Evolutionary conservation across 2,113 vertebrate species (phyloP).

Genomic region (Pedionomus torquatus): DNA sequence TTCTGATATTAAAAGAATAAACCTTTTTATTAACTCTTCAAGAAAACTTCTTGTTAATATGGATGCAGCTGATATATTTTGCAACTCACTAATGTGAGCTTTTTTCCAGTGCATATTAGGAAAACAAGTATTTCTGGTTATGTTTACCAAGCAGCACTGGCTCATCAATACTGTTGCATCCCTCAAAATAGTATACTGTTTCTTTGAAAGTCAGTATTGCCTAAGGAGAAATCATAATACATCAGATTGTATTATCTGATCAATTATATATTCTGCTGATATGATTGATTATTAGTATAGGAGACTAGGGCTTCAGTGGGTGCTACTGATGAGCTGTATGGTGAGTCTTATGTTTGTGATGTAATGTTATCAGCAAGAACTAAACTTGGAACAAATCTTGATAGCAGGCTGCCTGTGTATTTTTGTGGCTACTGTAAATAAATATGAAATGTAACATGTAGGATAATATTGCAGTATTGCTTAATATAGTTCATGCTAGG

Average conservation of each 20-base stretch:
- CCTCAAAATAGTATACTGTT: neutral
- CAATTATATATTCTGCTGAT: neutral
- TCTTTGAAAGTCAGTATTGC: neutral
- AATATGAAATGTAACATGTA: conserved; percentile 22
- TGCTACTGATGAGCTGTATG: neutral
- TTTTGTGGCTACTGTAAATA: conserved; percentile 44
- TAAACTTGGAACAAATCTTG: neutral
- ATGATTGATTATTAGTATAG: neutral
- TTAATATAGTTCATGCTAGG: conserved; percentile 31
- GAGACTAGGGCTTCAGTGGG: neutral
- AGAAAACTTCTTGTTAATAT: neutral
- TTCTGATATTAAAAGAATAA: neutral
- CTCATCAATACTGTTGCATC: neutral
- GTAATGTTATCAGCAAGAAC: neutral
- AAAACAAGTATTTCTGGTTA: neutral
- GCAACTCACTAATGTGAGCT: neutral
- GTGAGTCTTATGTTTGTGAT: neutral
- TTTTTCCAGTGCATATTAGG: neutral
- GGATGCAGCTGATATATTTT: neutral
- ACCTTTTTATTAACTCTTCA: neutral
- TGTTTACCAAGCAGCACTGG: neutral
- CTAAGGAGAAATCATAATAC: neutral
- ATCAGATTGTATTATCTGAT: neutral
- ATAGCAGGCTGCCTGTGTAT: neutral
- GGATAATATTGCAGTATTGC: conserved; percentile 32